These are phyloP conservation scores for Dasyurus viverrinus DNA, from an alignment of 2,113 vertebrate species.

Conservation along the genomic window DNA sequence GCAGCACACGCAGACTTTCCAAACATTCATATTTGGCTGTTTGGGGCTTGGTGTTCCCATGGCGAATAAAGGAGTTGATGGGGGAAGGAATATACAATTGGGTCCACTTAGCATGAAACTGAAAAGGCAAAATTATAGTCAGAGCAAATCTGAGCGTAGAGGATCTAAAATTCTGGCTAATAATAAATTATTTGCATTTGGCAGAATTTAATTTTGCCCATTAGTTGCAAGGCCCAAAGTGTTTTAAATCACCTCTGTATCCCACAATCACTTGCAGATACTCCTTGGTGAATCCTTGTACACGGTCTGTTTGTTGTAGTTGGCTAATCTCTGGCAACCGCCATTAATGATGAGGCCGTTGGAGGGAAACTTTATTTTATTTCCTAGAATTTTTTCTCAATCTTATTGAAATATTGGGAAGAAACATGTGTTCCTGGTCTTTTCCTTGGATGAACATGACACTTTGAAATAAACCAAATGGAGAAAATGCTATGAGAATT, in stretches of 20 bases:
- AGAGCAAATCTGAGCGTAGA: background rate
- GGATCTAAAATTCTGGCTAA: background rate
- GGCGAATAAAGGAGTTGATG: background rate
- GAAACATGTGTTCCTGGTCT: background rate
- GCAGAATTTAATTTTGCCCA: background rate
- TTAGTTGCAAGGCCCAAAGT: background rate
- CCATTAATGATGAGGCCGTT: conserved; percentile 19
- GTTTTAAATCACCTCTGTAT: conserved; percentile 23
- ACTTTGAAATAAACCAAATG: conserved; percentile 32
- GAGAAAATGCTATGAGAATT: background rate
- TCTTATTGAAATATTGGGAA: conserved; percentile 34
- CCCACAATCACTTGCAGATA: background rate
- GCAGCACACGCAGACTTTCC: background rate
- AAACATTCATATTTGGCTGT: background rate
- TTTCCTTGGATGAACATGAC: conserved; percentile 3
- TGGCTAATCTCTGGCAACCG: background rate
- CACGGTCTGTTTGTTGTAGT: background rate
- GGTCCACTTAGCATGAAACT: background rate
- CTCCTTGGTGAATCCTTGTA: conserved; percentile 5
- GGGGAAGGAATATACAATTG: background rate
- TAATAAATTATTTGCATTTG: background rate
- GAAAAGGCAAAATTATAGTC: background rate
- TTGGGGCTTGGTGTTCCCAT: background rate
- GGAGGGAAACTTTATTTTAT: conserved; percentile 3
- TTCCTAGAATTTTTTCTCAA: conserved; percentile 29